Base-by-base conservation (phyloP, 2,888 invertebrate genomes). In the Schizaphis graminum region DNA sequence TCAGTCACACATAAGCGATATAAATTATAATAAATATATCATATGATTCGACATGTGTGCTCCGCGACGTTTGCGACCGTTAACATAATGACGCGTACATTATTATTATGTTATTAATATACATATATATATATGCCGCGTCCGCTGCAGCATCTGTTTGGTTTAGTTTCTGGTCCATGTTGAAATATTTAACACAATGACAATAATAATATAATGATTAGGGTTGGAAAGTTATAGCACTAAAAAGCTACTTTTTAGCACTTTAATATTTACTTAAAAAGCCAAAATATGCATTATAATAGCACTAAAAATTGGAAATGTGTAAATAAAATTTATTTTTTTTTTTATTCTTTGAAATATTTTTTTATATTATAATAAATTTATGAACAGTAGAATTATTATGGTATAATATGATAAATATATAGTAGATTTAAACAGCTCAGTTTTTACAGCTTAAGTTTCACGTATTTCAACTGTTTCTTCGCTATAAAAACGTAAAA, bases 71-170 rank as follows among this genome's bases (percentile, higher is more conserved):
- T 93, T 92, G 77, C 44, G 77, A 93, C 57, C 93, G 57, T 93
- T 89, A 8, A 77, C 35, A 77, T 77, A 89, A 93, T 93, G 89
- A 89, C 44, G 89, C 44, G 89, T 35, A 77, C 35, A 77, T 77
- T 77, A 77, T 77, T 77, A 77, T 77, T 77, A 77, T 77, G 35
- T 35, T 77, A 35, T 35, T 10, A 61, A 61, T 61, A 61, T 16
- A 35, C 16, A 35, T 77, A 35, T 28, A 67, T 77, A 77, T 77
- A 3, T 61, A n/a, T 67, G 41, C 77, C 44, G 44, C 89, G 61
- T 89, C 47, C 84, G 56, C 11, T 49, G 92, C 93, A 89, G 93
- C 93, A 93, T 89, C 93, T 93, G 93, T 84, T 84, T 13, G 49
- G n/a, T 67, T 67, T 16, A 35, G 35, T 21, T 77, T 21, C 35